Conservation (phyloP, 2,113 vertebrate species). For the Zosterops lateralis region DNA sequence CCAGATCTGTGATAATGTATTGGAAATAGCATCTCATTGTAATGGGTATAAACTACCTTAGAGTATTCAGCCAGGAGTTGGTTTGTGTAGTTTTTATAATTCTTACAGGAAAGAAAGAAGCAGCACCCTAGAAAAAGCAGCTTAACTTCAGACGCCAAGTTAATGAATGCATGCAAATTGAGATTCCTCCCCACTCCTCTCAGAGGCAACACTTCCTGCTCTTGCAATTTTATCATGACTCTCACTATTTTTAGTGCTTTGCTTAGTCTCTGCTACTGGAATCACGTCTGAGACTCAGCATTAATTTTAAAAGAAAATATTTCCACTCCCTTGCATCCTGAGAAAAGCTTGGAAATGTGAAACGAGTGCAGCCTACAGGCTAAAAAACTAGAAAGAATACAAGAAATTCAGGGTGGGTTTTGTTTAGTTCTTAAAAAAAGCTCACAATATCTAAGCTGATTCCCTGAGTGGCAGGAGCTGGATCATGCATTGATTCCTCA, state of each 20-base stretch:
- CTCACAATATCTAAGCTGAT: neutral
- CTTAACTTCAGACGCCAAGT: slow-evolving; percentile 13
- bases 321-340: neutral
- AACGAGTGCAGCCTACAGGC: neutral
- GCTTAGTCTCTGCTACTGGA: slow-evolving; percentile 15
- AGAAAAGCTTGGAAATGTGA: neutral
- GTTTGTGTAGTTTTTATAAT: neutral
- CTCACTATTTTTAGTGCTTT: slow-evolving; percentile 43
- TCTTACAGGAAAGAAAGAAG: neutral
- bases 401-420: neutral
- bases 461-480: neutral
- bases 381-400: neutral
- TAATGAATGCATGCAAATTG: slow-evolving; percentile 52
- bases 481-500: neutral
- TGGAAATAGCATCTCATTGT: neutral
- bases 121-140: neutral
- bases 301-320: slow-evolving; percentile 25
- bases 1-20: neutral
- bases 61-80: neutral
- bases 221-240: slow-evolving; percentile 47
- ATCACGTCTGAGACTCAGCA: neutral
- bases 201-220: slow-evolving; percentile 46
- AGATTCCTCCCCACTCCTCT: slow-evolving; percentile 53
- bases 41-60: neutral
- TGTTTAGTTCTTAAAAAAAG: neutral